A percentile compares a stretch with the other conserved stretches of the same genome.
Evolutionary conservation across 2,797 vertebrate genomes (phyloP).

Genomic region (Odontamblyopus rebecca): DNA sequence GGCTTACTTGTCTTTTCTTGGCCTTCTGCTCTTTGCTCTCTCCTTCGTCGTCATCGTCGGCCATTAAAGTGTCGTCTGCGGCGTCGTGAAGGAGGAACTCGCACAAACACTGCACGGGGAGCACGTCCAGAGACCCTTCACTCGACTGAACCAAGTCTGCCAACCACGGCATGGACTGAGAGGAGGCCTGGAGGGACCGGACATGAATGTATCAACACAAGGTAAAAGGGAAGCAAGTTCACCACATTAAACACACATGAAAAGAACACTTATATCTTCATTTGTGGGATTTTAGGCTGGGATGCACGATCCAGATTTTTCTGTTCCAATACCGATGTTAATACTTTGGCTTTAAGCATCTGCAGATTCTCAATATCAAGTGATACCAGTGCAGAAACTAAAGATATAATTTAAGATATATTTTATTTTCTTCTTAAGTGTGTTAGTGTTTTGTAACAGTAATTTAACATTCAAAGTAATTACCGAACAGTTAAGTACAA

Average conservation of each 20-base stretch:
- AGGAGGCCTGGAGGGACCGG: constrained; percentile 84
- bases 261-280: no score
- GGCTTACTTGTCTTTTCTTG: constrained; percentile 87
- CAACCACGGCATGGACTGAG: constrained; percentile 98
- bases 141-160: constrained; percentile 97
- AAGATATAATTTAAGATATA: no score
- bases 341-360: no score
- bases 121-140: constrained; percentile 94
- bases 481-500: no score
- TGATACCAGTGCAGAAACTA: no score
- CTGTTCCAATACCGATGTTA: no score
- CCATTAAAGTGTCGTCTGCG: constrained; percentile 82
- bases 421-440: no score
- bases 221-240: neutral
- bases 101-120: constrained; percentile 96
- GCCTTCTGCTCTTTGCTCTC: constrained; percentile 95
- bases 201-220: neutral
- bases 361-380: no score
- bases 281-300: no score
- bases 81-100: constrained; percentile 97
- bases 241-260: neutral
- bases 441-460: no score
- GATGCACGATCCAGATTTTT: no score
- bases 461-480: no score
- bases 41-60: constrained; percentile 92